Evolutionary conservation across 2,888 invertebrate genomes (phyloP), one percentile per base, ranked within the genome.

Genomic region (Ennomos quercinarius): DNA sequence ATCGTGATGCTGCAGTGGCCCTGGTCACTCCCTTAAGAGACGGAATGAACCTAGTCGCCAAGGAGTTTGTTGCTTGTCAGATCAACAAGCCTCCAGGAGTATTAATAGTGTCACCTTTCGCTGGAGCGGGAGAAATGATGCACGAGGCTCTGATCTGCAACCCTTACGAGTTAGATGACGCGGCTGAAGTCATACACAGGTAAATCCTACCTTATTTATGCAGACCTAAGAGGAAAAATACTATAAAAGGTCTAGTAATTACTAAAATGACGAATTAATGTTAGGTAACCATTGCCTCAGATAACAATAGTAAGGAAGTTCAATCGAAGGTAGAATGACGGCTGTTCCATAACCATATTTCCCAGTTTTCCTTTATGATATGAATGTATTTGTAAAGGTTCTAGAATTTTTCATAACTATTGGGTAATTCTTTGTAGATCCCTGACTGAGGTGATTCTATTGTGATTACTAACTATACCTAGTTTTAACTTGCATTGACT

Each of bases 101-200:
- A 0, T 87, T 98, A 39, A 96, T 98, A 49, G 95, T 98, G 9
- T 98, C 98, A 0, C 98, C 98, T 0, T 98, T 98, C 80, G 98
- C 98, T 57, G 98, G 98, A 0, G 98, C 98, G 8, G 97, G 97
- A 0, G 97, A 98, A 84, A 97, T 97, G 94, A 98, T 98, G 98
- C 97, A 97, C 86, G 98, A 98, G 81, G 98, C 98, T 2, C 92
- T 98, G 9, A 95, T 97, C 50, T 97, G 97, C 80, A 98, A 98
- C 84, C 98, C 98, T 0, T 97, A 98, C 75, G 98, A 98, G 83
- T 93, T 97, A 49, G 96, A 97, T 72, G 96, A 96, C 68, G 97
- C 97, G 3, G 97, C 98, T 11, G 97, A 97, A 83, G 96, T 96
- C 17, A 95, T 97, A 70, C 96, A 98, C 83, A 95, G 96, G 94